These are phyloP conservation scores for Zophobas atratus DNA, from an alignment of 1,140 invertebrate genomes.

Conservation along the genomic window DNA sequence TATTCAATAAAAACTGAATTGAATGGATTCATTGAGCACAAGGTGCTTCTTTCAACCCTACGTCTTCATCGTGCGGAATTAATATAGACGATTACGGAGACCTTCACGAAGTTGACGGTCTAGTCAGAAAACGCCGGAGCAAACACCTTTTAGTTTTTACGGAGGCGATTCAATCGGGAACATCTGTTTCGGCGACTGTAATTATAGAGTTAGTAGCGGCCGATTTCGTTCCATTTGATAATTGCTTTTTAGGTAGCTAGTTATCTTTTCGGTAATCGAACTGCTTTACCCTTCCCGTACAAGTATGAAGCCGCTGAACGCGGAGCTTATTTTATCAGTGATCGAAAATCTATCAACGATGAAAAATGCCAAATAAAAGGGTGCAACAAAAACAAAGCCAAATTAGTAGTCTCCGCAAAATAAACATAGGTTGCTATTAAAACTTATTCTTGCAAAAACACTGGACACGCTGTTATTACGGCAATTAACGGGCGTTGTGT, in stretches of 20 bases:
- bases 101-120: background rate
- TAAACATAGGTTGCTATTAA: conserved; percentile 24
- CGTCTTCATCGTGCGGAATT: conserved; percentile 11
- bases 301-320: background rate
- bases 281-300: conserved; percentile 6
- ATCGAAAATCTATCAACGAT: conserved; percentile 25
- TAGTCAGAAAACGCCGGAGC: background rate
- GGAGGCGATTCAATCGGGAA: conserved; percentile 17
- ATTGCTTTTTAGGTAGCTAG: conserved; percentile 8
- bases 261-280: conserved; percentile 26
- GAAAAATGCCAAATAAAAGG: background rate
- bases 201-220: conserved; percentile 24
- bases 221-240: conserved; percentile 27
- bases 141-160: conserved; percentile 17
- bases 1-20: conserved; percentile 37
- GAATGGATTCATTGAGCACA: conserved; percentile 25
- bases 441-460: conserved; percentile 27
- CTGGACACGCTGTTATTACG: conserved; percentile 29
- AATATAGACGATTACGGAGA: conserved; percentile 1
- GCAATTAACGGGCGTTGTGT: conserved; percentile 27
- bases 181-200: conserved; percentile 46
- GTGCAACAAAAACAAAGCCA: conserved; percentile 19
- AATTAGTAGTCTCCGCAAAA: conserved; percentile 19
- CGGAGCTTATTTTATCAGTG: background rate
- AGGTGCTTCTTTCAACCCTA: conserved; percentile 1